A percentile compares a stretch with the other conserved stretches of the same genome.
Conservation (phyloP, 2,888 invertebrate genomes). For the Orthonychiurus folsomi region DNA sequence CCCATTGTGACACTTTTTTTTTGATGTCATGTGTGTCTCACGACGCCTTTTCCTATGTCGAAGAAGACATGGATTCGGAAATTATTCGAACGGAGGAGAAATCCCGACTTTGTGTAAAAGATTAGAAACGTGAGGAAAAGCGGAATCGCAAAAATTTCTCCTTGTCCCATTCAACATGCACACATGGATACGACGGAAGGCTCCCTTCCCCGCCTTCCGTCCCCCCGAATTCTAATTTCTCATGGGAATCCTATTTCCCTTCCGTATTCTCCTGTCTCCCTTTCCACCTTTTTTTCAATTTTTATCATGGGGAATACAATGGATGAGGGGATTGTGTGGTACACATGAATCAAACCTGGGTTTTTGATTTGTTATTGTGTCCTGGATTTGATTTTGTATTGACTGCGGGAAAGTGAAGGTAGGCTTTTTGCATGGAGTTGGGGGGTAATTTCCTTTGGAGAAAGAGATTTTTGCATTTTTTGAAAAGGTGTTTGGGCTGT, state of each 20-base stretch:
- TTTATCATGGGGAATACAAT: neutral
- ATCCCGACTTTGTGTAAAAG: constrained; percentile 12
- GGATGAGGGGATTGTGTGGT: neutral
- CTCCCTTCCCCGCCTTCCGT: neutral
- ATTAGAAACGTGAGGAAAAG: constrained; percentile 5
- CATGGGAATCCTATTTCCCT: constrained; percentile 10
- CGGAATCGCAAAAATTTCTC: neutral
- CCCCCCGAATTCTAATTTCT: constrained; percentile 11
- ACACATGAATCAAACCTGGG: neutral
- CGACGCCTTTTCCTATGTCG: neutral
- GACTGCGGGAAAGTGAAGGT: too few species aligned
- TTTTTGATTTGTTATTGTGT: neutral
- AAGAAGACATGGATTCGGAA: neutral
- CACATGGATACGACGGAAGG: neutral
- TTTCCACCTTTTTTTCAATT: constrained; percentile 6
- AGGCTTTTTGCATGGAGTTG: too few species aligned
- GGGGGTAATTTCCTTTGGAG: too few species aligned
- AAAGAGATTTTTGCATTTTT: too few species aligned
- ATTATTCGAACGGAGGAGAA: neutral
- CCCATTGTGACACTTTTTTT: constrained; percentile 11
- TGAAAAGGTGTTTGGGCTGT: too few species aligned
- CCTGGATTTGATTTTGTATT: too few species aligned
- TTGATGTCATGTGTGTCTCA: neutral
- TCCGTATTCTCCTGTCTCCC: neutral
- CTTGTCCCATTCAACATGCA: too few species aligned